phyloP scores from a whole-genome alignment of 2,888 invertebrate species.

The Venustoraphidia nigricollis region DNA sequence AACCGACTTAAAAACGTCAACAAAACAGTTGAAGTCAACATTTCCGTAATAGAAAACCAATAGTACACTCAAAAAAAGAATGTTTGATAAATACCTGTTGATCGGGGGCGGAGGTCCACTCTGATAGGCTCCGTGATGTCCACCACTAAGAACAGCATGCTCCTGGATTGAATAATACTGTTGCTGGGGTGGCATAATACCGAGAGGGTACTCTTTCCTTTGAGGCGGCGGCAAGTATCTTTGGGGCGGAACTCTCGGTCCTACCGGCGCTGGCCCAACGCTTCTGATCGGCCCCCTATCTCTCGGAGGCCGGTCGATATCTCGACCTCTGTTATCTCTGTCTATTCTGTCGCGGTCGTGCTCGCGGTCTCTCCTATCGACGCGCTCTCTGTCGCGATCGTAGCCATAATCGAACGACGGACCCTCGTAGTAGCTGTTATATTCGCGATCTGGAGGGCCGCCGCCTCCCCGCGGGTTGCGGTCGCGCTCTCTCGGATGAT shows the following conservation, averaged over 20 bases:
- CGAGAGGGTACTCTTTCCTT: conserved; percentile 6
- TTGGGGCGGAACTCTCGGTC: not conserved
- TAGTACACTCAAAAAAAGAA: too few species aligned
- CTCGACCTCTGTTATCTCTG: conserved; percentile 11
- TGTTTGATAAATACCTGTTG: conserved; percentile 4
- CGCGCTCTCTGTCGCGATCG: conserved; percentile 10
- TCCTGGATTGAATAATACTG: conserved; percentile 9
- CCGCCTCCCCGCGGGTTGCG: not conserved
- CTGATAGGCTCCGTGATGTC: not conserved
- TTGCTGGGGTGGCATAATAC: conserved; percentile 10
- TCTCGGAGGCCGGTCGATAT: conserved; percentile 9
- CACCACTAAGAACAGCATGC: conserved; percentile 1
- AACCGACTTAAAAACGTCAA: too few species aligned
- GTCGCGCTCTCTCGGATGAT: conserved; percentile 1
- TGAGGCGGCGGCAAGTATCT: conserved; percentile 4
- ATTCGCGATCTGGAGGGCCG: conserved; percentile 1
- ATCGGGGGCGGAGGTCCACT: not conserved
- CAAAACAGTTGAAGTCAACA: too few species aligned
- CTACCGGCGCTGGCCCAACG: not conserved
- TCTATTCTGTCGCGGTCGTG: conserved; percentile 15
- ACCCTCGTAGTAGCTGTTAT: conserved; percentile 12
- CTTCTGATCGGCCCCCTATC: too few species aligned
- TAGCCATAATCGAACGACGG: conserved; percentile 18
- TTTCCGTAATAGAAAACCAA: too few species aligned
- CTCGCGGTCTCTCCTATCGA: conserved; percentile 21